phyloP scores from a whole-genome alignment of 2,888 invertebrate species.

The Carterocephalus palaemon region DNA sequence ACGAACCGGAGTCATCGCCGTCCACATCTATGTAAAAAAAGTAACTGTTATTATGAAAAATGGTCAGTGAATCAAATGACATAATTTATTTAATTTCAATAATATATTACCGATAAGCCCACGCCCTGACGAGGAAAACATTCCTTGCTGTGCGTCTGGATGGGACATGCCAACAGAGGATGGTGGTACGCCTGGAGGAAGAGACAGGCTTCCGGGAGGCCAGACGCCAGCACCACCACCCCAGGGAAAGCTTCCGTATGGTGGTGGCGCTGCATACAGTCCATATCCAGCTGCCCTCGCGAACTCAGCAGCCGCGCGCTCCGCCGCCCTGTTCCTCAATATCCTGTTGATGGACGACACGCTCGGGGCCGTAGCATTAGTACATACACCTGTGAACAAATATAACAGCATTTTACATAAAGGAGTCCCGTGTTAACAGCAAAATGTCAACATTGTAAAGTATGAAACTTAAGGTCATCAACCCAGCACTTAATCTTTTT shows the following conservation, averaged over 20 bases:
- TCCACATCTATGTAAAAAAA: constrained; percentile 77
- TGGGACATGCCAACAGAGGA: constrained; percentile 65
- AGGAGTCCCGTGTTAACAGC: not conserved
- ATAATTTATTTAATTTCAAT: no score
- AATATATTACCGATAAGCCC: constrained; percentile 66
- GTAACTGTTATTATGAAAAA: not conserved
- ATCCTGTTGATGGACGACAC: constrained; percentile 98
- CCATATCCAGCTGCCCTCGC: constrained; percentile 95
- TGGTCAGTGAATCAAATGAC: no score
- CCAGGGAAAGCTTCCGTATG: constrained; percentile 81
- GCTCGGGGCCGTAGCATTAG: constrained; percentile 96
- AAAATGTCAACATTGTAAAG: no score
- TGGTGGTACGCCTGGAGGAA: constrained; percentile 70
- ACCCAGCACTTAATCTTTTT: no score
- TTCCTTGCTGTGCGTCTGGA: constrained; percentile 75
- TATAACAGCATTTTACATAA: not conserved
- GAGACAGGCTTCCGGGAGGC: constrained; percentile 80
- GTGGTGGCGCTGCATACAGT: constrained; percentile 87
- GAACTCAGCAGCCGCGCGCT: constrained; percentile 96
- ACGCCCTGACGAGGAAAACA: constrained; percentile 56
- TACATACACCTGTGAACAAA: constrained; percentile 89
- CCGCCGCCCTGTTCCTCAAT: constrained; percentile 95
- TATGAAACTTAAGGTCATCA: no score
- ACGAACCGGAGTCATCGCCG: constrained; percentile 87
- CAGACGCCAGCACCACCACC: constrained; percentile 66